These are phyloP conservation scores for Melinaea menophilus DNA, from an alignment of 2,888 invertebrate genomes.

Conservation along the genomic window DNA sequence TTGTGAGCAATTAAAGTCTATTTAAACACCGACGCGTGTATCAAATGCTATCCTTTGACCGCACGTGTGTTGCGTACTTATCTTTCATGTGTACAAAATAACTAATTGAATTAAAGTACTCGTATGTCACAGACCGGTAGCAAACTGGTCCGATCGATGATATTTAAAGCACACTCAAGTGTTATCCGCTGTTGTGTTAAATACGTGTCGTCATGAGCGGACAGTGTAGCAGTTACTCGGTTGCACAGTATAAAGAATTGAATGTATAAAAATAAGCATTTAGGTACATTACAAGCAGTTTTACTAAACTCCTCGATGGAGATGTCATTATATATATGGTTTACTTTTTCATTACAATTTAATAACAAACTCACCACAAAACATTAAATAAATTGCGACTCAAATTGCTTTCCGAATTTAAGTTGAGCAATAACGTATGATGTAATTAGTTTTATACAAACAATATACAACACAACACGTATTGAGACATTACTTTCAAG, in stretches of 20 bases:
- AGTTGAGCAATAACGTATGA: background rate
- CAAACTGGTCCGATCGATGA: too few relatives aligned
- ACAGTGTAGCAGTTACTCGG: too few relatives aligned
- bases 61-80: background rate
- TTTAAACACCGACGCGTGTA: constrained; percentile 23
- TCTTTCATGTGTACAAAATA: background rate
- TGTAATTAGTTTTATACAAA: background rate
- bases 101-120: background rate
- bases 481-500: background rate
- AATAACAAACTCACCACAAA: constrained; percentile 2
- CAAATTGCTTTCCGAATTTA: constrained; percentile 1
- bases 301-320: too few relatives aligned
- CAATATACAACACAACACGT: background rate
- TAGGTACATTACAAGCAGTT: too few relatives aligned
- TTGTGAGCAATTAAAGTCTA: constrained; percentile 30
- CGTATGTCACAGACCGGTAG: too few relatives aligned
- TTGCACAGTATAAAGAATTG: too few relatives aligned
- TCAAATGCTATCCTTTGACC: constrained; percentile 19
- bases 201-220: too few relatives aligned
- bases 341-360: background rate
- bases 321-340: background rate
- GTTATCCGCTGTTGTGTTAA: too few relatives aligned
- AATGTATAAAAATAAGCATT: too few relatives aligned
- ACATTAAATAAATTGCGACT: background rate
- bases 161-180: too few relatives aligned